phyloP scores from a whole-genome alignment of 2,888 invertebrate species.

The Sepiola atlantica region DNA sequence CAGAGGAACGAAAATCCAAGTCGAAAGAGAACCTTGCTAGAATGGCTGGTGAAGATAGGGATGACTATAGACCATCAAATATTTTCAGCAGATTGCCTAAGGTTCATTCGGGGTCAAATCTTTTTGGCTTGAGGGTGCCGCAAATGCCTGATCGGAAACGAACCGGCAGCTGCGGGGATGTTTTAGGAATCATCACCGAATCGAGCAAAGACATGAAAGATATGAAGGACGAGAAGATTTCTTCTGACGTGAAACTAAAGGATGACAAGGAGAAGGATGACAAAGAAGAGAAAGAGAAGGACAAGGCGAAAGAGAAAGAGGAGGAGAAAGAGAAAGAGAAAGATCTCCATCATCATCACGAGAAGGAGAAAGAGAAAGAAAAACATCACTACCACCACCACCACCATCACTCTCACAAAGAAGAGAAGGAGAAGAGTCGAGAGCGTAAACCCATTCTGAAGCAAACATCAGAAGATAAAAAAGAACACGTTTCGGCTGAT shows the following conservation, averaged over 20 bases:
- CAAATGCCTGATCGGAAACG: slow-evolving; percentile 64
- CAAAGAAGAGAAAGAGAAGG: slow-evolving; percentile 38
- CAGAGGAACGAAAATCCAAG: slow-evolving; percentile 66
- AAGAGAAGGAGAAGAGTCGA: not conserved
- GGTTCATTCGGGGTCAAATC: slow-evolving; percentile 68
- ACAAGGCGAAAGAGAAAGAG: slow-evolving; percentile 39
- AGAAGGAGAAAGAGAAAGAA: not conserved
- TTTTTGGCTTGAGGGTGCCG: slow-evolving; percentile 66
- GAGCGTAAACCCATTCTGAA: slow-evolving; percentile 44
- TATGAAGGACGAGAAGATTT: slow-evolving; percentile 20
- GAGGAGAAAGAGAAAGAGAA: not conserved
- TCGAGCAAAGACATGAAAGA: slow-evolving; percentile 45
- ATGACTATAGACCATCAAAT: slow-evolving; percentile 54
- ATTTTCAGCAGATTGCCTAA: slow-evolving; percentile 64
- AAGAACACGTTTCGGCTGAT: slow-evolving; percentile 50
- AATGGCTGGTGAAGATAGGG: slow-evolving; percentile 56
- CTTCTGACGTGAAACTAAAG: not conserved
- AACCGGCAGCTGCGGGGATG: slow-evolving; percentile 69
- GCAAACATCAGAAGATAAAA: slow-evolving; percentile 50
- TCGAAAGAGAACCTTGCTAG: slow-evolving; percentile 63
- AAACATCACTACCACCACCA: slow-evolving; percentile 24
- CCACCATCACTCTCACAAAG: not conserved
- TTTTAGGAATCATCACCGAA: slow-evolving; percentile 56
- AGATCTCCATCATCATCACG: not conserved
- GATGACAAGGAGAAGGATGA: slow-evolving; percentile 45